Conservation (phyloP, 2,113 vertebrate species). For the Verasper variegatus region DNA sequence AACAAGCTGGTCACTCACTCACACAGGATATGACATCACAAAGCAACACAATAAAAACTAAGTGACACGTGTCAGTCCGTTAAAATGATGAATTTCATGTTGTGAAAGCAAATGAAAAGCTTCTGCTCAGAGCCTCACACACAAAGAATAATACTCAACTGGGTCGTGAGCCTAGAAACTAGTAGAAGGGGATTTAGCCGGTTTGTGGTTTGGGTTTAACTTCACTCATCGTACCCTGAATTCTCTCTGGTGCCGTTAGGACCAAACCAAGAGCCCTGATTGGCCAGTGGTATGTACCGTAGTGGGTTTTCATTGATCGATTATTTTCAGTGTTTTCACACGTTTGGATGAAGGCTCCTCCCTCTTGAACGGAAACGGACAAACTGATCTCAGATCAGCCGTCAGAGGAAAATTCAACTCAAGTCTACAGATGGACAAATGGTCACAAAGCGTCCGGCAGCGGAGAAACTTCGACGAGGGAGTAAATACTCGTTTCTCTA, state of each 20-base stretch:
- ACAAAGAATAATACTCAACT: slow-evolving; percentile 57
- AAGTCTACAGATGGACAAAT: slow-evolving; percentile 25
- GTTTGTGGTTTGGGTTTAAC: slow-evolving; percentile 5
- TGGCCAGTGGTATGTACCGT: slow-evolving; percentile 50
- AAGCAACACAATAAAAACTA: slow-evolving; percentile 3
- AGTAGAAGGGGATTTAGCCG: no score
- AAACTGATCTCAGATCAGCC: slow-evolving; percentile 34
- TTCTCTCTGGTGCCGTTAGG: neutral
- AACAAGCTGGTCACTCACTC: slow-evolving; percentile 9
- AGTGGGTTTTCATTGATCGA: slow-evolving; percentile 37
- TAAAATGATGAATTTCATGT: slow-evolving; percentile 44
- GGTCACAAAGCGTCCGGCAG: slow-evolving; percentile 18
- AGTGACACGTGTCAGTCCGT: slow-evolving; percentile 14
- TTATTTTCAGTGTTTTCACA: neutral
- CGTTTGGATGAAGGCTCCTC: neutral
- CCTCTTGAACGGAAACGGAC: slow-evolving; percentile 2
- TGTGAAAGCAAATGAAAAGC: slow-evolving; percentile 29
- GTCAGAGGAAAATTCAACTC: neutral
- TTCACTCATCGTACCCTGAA: slow-evolving; percentile 55
- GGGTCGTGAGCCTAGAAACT: slow-evolving; percentile 31
- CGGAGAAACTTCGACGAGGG: slow-evolving; percentile 19
- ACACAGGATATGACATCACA: slow-evolving; percentile 16
- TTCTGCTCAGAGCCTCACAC: slow-evolving; percentile 12
- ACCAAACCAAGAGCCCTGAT: slow-evolving; percentile 13
- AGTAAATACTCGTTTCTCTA: slow-evolving; percentile 9